Conservation (phyloP, 2,888 invertebrate species). For the Trypoxylon attenuatum region DNA sequence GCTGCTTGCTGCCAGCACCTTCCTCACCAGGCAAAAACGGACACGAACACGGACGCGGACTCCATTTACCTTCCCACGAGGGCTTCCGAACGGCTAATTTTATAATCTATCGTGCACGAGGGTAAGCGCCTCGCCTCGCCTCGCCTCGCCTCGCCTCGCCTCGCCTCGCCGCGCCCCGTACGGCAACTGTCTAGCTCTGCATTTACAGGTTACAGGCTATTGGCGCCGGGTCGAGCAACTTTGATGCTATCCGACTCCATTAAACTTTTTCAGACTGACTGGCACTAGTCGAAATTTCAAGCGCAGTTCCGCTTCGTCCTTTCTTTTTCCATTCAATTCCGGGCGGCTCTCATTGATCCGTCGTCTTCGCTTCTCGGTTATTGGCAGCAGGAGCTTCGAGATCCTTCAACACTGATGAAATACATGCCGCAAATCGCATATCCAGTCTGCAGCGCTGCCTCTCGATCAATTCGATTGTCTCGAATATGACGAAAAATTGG, state of each 20-base stretch:
- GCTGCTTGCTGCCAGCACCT: slow-evolving; percentile 25
- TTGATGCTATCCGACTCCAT: slow-evolving; percentile 59
- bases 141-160: too few relatives aligned
- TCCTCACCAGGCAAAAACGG: slow-evolving; percentile 20
- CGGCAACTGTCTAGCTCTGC: slow-evolving; percentile 46
- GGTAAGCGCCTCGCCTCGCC: slow-evolving; percentile 69
- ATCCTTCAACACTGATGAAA: neutral
- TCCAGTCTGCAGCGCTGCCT: neutral
- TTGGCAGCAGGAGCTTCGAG: neutral
- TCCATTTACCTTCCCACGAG: slow-evolving; percentile 56
- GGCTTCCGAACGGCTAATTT: slow-evolving; percentile 66
- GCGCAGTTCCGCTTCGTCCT: neutral
- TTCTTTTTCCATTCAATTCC: neutral
- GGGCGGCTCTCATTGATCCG: neutral
- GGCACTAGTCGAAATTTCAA: slow-evolving; percentile 1
- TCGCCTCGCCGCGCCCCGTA: too few relatives aligned
- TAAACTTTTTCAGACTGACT: slow-evolving; percentile 28
- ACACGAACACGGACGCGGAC: slow-evolving; percentile 23
- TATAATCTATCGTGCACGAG: slow-evolving; percentile 64
- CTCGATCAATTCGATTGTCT: neutral
- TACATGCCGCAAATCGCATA: neutral
- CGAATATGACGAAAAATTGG: neutral
- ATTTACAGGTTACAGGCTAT: slow-evolving; percentile 61
- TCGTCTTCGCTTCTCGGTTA: neutral
- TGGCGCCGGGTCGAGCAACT: slow-evolving; percentile 58